A percentile compares a stretch with the other conserved stretches of the same genome.
Conservation (phyloP, 2,888 invertebrate species). For the Abscondita cerata region DNA sequence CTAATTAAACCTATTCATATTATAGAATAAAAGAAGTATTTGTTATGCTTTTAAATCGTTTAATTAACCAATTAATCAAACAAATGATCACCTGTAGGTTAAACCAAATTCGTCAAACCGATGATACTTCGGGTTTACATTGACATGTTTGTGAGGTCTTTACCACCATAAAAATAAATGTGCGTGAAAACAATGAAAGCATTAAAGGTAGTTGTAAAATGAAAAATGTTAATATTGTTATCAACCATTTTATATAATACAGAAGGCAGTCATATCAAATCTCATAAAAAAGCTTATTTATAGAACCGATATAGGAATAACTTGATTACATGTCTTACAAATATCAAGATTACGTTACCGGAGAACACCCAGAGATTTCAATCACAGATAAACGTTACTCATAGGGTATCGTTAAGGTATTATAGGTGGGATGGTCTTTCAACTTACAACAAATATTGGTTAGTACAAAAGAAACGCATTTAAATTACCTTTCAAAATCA, state of each 20-base stretch:
- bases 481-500: too few species aligned
- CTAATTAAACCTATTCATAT: too few species aligned
- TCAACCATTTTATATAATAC: slow-evolving; percentile 13
- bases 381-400: slow-evolving; percentile 42
- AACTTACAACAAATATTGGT: slow-evolving; percentile 11
- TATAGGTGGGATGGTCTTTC: slow-evolving; percentile 29
- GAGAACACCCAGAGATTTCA: slow-evolving; percentile 44
- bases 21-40: too few species aligned
- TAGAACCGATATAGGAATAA: slow-evolving; percentile 37
- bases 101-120: too few species aligned
- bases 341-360: slow-evolving; percentile 45
- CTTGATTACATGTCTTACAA: slow-evolving; percentile 39
- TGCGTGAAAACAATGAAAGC: too few species aligned
- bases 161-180: too few species aligned
- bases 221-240: slow-evolving; percentile 7
- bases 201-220: too few species aligned
- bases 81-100: too few species aligned
- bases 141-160: too few species aligned
- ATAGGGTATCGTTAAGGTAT: slow-evolving; percentile 34
- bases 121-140: too few species aligned
- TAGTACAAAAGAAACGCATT: neutral
- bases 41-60: too few species aligned
- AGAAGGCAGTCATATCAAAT: slow-evolving; percentile 28
- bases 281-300: slow-evolving; percentile 38
- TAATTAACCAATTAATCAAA: too few species aligned